These are phyloP conservation scores for Lepidocyrtoides sp. DNA, from an alignment of 2,888 invertebrate genomes.

Conservation along the genomic window DNA sequence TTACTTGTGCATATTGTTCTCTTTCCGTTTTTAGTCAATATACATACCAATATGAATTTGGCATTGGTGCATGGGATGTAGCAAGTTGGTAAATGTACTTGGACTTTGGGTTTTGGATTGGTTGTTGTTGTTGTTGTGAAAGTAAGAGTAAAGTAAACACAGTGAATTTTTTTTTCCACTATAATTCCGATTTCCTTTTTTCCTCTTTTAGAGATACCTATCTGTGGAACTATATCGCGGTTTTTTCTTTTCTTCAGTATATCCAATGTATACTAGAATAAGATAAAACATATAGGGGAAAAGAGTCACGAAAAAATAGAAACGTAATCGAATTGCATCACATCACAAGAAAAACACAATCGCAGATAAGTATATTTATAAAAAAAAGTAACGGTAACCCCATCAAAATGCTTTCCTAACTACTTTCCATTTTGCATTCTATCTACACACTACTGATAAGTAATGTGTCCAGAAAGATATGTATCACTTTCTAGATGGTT, in stretches of 20 bases:
- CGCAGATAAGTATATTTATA: neutral
- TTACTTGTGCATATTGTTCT: neutral
- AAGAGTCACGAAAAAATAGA: conserved; percentile 31
- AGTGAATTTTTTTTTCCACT: neutral
- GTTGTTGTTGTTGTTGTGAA: neutral
- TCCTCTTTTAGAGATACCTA: neutral
- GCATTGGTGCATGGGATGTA: neutral
- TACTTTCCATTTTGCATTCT: conserved; percentile 48
- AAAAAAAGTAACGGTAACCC: conserved; percentile 26
- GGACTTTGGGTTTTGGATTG: no score
- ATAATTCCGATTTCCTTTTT: neutral
- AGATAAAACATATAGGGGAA: neutral
- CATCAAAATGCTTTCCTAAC: conserved; percentile 46
- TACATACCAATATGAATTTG: no score
- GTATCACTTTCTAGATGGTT: conserved; percentile 52
- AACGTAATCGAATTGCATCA: conserved; percentile 48
- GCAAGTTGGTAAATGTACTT: conserved; percentile 15
- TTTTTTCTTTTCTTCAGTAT: neutral
- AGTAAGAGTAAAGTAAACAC: neutral
- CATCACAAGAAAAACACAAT: conserved; percentile 3
- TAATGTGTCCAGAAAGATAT: conserved; percentile 30
- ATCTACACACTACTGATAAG: conserved; percentile 28
- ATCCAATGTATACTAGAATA: neutral
- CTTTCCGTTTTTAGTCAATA: neutral
- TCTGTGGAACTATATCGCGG: neutral